Percentiles rank a stretch among this genome's conserved stretches.
Conservation (phyloP, 2,797 vertebrate genomes). For the Botia almorhae region DNA sequence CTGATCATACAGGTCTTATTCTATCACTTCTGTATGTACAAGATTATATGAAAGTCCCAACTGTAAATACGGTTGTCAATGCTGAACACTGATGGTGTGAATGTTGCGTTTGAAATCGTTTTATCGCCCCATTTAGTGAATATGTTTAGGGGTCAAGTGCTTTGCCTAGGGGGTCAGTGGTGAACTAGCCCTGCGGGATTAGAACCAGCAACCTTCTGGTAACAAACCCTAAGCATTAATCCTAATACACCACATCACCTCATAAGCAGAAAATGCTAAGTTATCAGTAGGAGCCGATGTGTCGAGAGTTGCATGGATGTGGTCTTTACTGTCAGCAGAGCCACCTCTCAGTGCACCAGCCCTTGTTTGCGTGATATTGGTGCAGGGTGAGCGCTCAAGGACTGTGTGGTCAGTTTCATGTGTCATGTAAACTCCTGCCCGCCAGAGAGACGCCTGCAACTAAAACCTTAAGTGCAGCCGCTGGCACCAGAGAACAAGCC, state of each 20-base stretch:
- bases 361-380: conserved; percentile 48
- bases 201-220: conserved; percentile 1
- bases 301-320: conserved; percentile 34
- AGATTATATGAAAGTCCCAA: not conserved
- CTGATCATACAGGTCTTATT: not conserved
- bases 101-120: too few species aligned
- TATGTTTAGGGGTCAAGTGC: not conserved
- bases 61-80: too few species aligned
- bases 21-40: not conserved
- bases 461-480: conserved; percentile 78
- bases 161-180: not conserved
- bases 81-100: too few species aligned
- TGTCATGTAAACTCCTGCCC: conserved; percentile 74
- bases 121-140: not conserved
- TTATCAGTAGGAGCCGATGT: conserved; percentile 34
- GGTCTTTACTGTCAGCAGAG: conserved; percentile 29
- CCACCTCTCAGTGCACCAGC: conserved; percentile 11
- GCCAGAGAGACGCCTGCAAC: conserved; percentile 79
- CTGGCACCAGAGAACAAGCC: conserved; percentile 68
- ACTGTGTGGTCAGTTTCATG: conserved; percentile 67
- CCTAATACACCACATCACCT: not conserved
- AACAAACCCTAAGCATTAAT: conserved; percentile 8
- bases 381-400: conserved; percentile 60
- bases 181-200: not conserved
- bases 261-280: not conserved